Percentiles rank a stretch among this genome's conserved stretches.
These are phyloP conservation scores for Gadus macrocephalus DNA, from an alignment of 2,113 vertebrate genomes.

Conservation along the genomic window DNA sequence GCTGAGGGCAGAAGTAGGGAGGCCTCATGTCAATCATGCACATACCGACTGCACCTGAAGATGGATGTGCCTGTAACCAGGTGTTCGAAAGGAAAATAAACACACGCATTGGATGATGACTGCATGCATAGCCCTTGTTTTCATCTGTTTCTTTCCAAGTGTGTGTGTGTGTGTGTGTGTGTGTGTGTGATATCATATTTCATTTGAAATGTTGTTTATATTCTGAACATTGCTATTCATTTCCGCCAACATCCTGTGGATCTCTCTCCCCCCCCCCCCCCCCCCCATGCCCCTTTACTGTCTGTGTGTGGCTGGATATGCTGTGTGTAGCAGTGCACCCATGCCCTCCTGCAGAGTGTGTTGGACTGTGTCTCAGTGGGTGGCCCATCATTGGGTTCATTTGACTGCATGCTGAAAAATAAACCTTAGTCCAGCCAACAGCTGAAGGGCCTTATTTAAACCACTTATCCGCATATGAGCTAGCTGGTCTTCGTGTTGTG, in stretches of 20 bases:
- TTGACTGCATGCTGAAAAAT: constrained; percentile 52
- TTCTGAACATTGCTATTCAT: neutral
- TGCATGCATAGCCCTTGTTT: too few species aligned
- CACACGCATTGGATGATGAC: neutral
- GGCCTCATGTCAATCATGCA: neutral
- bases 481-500: constrained; percentile 42
- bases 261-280: too few species aligned
- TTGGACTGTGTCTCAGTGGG: constrained; percentile 28
- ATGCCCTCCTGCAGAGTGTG: constrained; percentile 39
- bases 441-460: constrained; percentile 36
- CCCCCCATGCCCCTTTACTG: constrained; percentile 1
- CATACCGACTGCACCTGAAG: neutral
- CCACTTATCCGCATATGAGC: constrained; percentile 43
- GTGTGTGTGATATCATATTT: neutral
- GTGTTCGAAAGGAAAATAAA: neutral
- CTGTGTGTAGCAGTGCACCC: constrained; percentile 39
- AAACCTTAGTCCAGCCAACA: constrained; percentile 27
- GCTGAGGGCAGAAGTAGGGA: neutral
- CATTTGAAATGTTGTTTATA: neutral
- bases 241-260: neutral
- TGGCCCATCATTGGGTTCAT: constrained; percentile 35
- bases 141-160: too few species aligned
- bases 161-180: too few species aligned
- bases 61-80: neutral
- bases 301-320: constrained; percentile 39